These are phyloP conservation scores for Neoaliturus tenellus DNA, from an alignment of 2,888 invertebrate genomes.

Conservation along the genomic window DNA sequence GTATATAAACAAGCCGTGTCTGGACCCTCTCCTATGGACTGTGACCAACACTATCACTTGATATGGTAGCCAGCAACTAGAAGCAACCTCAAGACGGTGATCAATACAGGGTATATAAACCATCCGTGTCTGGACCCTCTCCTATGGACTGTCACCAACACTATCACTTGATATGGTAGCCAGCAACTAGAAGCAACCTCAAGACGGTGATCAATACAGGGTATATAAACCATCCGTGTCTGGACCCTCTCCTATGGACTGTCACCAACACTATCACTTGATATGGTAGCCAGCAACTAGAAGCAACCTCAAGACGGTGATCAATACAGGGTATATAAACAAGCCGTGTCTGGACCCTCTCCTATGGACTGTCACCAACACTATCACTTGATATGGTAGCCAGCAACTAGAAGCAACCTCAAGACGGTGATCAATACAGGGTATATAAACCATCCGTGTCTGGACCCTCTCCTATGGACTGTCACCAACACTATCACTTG, in stretches of 20 bases:
- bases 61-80: background rate
- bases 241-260: constrained; percentile 17
- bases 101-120: constrained; percentile 27
- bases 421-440: constrained; percentile 15
- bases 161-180: background rate
- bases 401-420: background rate
- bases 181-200: background rate
- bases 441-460: constrained; percentile 7
- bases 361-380: too few relatives aligned
- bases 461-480: constrained; percentile 17
- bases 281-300: background rate
- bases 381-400: background rate
- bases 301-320: background rate
- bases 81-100: background rate
- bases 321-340: constrained; percentile 27
- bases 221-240: constrained; percentile 7
- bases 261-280: too few relatives aligned
- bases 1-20: constrained; percentile 15
- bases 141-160: too few relatives aligned
- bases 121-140: background rate
- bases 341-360: constrained; percentile 4
- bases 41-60: too few relatives aligned
- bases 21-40: constrained; percentile 17
- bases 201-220: constrained; percentile 15
- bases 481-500: too few relatives aligned